Conservation (phyloP, 1,140 invertebrate species). For the Laupala kohalensis region DNA sequence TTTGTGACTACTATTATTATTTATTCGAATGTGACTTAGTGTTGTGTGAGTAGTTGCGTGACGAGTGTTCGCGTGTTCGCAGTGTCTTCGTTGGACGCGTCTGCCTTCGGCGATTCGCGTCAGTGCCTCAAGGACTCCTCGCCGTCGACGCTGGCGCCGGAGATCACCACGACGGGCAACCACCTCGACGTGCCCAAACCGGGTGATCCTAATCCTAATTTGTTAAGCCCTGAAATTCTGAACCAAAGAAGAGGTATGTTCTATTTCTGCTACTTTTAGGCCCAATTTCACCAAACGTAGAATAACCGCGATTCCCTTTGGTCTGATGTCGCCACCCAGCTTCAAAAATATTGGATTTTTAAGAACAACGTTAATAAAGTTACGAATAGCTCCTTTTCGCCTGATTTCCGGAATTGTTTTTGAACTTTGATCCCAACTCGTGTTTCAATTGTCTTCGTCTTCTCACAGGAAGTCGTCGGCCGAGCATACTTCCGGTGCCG, state of each 20-base stretch:
- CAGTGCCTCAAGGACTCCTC: conserved; percentile 48
- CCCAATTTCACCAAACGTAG: no score
- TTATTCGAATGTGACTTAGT: no score
- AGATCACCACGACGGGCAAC: conserved; percentile 45
- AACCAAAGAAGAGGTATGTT: conserved; percentile 54
- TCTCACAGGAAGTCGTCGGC: conserved; percentile 72
- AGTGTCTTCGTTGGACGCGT: conserved; percentile 24
- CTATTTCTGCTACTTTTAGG: neutral
- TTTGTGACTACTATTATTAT: no score
- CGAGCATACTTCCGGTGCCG: conserved; percentile 74
- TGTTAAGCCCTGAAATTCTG: conserved; percentile 63
- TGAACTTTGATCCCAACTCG: no score
- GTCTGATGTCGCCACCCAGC: no score
- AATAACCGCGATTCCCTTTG: no score
- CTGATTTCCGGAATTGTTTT: no score
- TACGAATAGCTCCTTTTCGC: no score
- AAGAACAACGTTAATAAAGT: no score
- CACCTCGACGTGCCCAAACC: conserved; percentile 62
- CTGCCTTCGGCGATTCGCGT: conserved; percentile 40
- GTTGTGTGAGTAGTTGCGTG: no score
- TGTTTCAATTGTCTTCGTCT: no score
- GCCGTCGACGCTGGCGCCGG: conserved; percentile 41
- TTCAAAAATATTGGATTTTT: no score
- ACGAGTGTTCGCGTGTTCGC: neutral
- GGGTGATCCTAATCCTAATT: conserved; percentile 51